Conservation (phyloP, 2,888 invertebrate genomes). For the Drosophila quasianomalipes region DNA sequence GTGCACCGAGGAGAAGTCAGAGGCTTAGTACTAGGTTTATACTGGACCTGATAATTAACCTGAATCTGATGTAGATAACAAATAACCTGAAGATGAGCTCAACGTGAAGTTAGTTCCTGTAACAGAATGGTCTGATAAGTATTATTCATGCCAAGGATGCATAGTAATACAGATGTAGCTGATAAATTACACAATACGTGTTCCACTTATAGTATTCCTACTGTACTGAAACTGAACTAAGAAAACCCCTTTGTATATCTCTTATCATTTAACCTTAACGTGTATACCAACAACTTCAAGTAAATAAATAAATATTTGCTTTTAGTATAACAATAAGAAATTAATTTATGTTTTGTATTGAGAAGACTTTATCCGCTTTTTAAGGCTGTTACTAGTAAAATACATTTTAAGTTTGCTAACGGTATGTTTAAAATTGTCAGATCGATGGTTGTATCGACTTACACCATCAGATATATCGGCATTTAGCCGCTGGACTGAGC, state of each 20-base stretch:
- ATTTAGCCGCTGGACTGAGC: too few relatives aligned
- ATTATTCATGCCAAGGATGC: constrained; percentile 69
- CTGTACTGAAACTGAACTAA: constrained; percentile 22
- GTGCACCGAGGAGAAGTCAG: constrained; percentile 57
- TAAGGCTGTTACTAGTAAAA: background rate
- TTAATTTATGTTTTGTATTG: background rate
- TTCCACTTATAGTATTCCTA: constrained; percentile 3
- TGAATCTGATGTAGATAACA: constrained; percentile 43
- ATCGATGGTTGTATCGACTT: background rate
- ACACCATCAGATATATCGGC: background rate
- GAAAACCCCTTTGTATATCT: background rate
- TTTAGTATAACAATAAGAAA: background rate
- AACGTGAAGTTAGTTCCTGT: constrained; percentile 51
- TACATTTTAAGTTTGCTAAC: background rate
- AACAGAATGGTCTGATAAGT: constrained; percentile 76
- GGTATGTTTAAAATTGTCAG: background rate
- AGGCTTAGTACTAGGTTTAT: constrained; percentile 40
- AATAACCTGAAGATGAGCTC: constrained; percentile 70
- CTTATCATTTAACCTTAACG: background rate
- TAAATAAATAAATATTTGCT: constrained; percentile 4
- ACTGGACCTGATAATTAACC: constrained; percentile 31
- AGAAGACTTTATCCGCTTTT: background rate
- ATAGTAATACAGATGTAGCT: constrained; percentile 62
- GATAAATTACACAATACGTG: constrained; percentile 33
- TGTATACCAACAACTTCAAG: background rate